Evolutionary conservation across 2,113 vertebrate species (phyloP).

Genomic region (Pontoporia blainvillei): DNA sequence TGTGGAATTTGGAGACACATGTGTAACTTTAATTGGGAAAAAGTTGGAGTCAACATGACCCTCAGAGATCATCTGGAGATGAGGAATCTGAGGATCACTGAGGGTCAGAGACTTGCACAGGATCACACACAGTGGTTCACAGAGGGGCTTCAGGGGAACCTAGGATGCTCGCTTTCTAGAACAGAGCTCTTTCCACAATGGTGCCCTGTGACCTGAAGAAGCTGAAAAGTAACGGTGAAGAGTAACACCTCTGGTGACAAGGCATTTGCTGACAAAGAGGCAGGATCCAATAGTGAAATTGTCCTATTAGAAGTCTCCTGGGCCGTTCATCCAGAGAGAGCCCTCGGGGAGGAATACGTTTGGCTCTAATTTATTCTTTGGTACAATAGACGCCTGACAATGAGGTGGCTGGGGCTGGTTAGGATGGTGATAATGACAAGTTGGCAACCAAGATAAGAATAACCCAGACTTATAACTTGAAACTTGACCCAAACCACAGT

Average conservation of each 20-base stretch:
- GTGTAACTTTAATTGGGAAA: background rate
- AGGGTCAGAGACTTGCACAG: background rate
- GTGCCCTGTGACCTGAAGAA: background rate
- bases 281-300: background rate
- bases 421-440: background rate
- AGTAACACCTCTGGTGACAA: background rate
- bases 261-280: slow-evolving; percentile 21
- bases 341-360: background rate
- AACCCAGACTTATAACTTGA: slow-evolving; percentile 27
- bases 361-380: background rate
- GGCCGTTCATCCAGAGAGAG: background rate
- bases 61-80: background rate
- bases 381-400: background rate
- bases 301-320: background rate
- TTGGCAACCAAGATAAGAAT: background rate
- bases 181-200: background rate
- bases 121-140: background rate
- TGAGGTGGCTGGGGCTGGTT: background rate
- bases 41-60: background rate
- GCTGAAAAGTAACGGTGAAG: background rate
- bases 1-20: background rate
- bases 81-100: background rate
- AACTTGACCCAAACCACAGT: background rate
- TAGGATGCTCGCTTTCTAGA: background rate
- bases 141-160: background rate